Evolutionary conservation across 1,140 invertebrate species (phyloP).

Genomic region (Harpegnathos saltator): DNA sequence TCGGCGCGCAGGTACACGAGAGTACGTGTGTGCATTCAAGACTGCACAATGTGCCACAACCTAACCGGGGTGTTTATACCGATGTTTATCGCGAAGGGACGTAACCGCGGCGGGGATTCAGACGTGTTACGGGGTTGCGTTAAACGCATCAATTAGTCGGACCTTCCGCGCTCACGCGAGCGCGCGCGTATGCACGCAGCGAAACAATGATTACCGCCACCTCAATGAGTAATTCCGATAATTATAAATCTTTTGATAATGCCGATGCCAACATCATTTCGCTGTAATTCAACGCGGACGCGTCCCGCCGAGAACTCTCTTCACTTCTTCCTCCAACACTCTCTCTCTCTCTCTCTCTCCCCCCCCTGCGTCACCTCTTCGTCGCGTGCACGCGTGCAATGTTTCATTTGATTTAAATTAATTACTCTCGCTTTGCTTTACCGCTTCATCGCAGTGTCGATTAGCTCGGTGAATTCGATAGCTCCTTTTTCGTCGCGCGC

Average conservation of each 20-base stretch:
- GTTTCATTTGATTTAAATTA: constrained; percentile 49
- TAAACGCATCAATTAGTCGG: constrained; percentile 29
- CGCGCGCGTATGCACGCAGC: neutral
- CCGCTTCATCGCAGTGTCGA: constrained; percentile 11
- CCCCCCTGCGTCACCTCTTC: no score
- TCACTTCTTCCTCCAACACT: no score
- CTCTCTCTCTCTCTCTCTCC: no score
- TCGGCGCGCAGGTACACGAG: neutral
- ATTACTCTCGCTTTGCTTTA: constrained; percentile 32
- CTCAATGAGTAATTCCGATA: constrained; percentile 38
- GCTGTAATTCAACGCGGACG: constrained; percentile 32
- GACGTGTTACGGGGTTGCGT: neutral
- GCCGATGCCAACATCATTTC: constrained; percentile 12
- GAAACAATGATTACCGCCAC: constrained; percentile 28
- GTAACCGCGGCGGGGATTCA: constrained; percentile 3
- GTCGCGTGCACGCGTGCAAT: neutral
- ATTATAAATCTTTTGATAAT: constrained; percentile 43
- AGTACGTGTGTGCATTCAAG: neutral
- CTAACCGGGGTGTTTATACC: constrained; percentile 5
- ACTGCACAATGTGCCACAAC: neutral
- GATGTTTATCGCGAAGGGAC: constrained; percentile 23
- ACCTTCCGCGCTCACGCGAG: neutral
- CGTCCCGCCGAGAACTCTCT: neutral
- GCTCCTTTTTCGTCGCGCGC: neutral
- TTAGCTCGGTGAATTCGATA: constrained; percentile 29